These are phyloP conservation scores for Mactra quadrangularis DNA, from an alignment of 1,140 invertebrate species.

Conservation along the genomic window DNA sequence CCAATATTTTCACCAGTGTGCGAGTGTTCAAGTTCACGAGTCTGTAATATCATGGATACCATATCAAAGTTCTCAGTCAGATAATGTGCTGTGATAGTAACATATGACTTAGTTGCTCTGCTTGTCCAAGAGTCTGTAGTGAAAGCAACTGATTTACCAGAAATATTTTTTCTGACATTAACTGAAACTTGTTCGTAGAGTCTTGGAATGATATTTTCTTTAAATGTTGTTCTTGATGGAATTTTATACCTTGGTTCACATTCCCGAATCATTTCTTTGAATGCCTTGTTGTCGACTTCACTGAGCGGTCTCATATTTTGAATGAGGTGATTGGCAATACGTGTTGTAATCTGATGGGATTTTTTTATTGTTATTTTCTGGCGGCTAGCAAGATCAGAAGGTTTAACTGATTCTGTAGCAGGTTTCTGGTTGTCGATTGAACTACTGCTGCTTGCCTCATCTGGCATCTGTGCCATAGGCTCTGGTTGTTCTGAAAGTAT, in stretches of 20 bases:
- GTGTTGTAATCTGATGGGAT: not conserved
- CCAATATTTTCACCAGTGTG: slow-evolving; percentile 22
- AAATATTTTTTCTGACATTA: not conserved
- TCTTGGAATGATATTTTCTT: not conserved
- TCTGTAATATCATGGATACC: not conserved
- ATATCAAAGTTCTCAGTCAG: not conserved
- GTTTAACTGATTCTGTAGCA: no score
- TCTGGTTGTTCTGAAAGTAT: no score
- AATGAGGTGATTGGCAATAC: slow-evolving; percentile 4
- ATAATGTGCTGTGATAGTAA: slow-evolving; percentile 19
- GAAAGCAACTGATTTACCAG: not conserved
- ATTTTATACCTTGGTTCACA: slow-evolving; percentile 8
- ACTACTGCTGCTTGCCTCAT: no score
- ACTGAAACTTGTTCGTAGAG: not conserved
- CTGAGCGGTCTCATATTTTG: slow-evolving; percentile 16
- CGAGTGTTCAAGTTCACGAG: not conserved
- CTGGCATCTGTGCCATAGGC: no score
- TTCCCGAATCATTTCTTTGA: slow-evolving; percentile 2
- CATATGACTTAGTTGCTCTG: no score
- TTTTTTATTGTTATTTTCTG: no score
- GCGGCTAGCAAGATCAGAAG: no score
- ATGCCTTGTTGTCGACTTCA: not conserved
- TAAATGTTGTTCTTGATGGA: slow-evolving; percentile 2
- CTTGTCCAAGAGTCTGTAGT: slow-evolving; percentile 22
- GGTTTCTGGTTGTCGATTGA: no score